Evolutionary conservation across 2,888 invertebrate genomes (phyloP), one percentile per base, ranked within the genome.

Genomic region (Dascillus cervinus): DNA sequence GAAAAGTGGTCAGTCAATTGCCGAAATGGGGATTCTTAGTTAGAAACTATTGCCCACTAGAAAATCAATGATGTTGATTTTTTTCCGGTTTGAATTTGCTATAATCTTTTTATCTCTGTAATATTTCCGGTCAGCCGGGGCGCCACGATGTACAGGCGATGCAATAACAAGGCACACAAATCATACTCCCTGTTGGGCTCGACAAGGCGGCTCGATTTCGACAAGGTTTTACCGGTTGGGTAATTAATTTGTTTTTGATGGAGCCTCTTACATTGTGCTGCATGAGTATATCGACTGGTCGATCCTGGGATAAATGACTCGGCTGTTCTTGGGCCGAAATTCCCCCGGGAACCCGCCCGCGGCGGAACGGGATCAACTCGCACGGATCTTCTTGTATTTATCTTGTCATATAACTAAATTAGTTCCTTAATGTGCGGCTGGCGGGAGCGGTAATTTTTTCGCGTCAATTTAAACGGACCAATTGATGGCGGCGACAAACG

Each of bases 351-450:
- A n/a, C 38, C 33, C 26, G 37, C 47, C 42, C 52, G 41, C 40
- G 37, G 53, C 51, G 53, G 53, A 51, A 53, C 55, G 46, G 60
- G 57, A 56, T 59, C 56, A 58, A 60, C 58, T 56, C 55, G 53
- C 50, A 53, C 47, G 56, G 58, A 59, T 60, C 57, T 60, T 60
- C 53, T 54, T 54, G 60, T 62, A 61, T 62, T 61, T 61, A 62
- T 59, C 60, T 60, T 62, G 62, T 62, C 62, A 61, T 61, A 62
- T 60, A 61, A 62, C 60, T 58, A 61, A 62, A 62, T 62, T 60
- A 61, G 41, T 50, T 51, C 50, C 48, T 50, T 52, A 50, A 50
- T 52, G 49, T 42, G 43, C 38, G 44, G 39, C 34, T 34, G n/a
- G n/a, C n/a, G n/a, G n/a, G n/a, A n/a, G n/a, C n/a, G n/a, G n/a